These are phyloP conservation scores for zebrafish (Danio rerio) DNA, from an alignment of 2,113 vertebrate species.

Conservation along the genomic window GRCz12tu NC_133189.1:29235001-29235500, in stretches of 20 bases:
- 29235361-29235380: constrained; percentile 23
- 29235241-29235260: not conserved
- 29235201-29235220: constrained; percentile 10
- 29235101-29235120: not conserved
- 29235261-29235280: constrained; percentile 14
- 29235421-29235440: constrained; percentile 18
- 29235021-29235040: too few species aligned
- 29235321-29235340: constrained; percentile 23
- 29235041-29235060: too few species aligned
- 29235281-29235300: constrained; percentile 18
- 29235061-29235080: too few species aligned
- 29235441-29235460: not conserved
- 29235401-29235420: not conserved
- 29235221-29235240: not conserved
- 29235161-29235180: not conserved
- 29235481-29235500: constrained; percentile 39
- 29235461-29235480: constrained; percentile 22
- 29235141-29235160: not conserved
- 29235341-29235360: constrained; percentile 38
- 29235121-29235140: not conserved
- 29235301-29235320: constrained; percentile 13
- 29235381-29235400: not conserved
- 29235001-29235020: too few species aligned
- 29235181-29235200: not conserved
- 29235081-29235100: too few species aligned